Conservation (phyloP, 1,140 invertebrate species). For the Nasonia vitripennis region DNA sequence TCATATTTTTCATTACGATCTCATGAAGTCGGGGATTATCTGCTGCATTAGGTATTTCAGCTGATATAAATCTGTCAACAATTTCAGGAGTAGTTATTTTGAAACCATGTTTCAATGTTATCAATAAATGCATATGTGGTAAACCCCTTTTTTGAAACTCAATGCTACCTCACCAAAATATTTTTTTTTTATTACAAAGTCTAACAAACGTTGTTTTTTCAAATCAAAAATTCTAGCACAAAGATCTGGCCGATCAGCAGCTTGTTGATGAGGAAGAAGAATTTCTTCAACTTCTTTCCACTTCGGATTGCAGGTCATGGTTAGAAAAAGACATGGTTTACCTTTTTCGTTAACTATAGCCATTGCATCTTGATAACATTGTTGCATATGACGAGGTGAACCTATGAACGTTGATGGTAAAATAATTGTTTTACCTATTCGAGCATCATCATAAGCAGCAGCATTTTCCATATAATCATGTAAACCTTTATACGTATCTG, state of each 20-base stretch:
- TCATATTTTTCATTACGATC: slow-evolving; percentile 49
- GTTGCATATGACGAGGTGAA: slow-evolving; percentile 1
- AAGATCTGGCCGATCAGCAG: too few species aligned
- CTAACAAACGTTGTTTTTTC: background rate
- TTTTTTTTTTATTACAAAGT: slow-evolving; percentile 11
- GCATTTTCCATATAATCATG: background rate
- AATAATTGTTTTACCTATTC: slow-evolving; percentile 15
- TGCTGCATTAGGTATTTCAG: slow-evolving; percentile 28
- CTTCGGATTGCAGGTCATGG: background rate
- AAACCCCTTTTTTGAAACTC: background rate
- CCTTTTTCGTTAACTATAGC: slow-evolving; percentile 2
- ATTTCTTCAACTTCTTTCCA: background rate
- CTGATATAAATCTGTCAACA: slow-evolving; percentile 33
- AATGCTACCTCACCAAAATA: background rate
- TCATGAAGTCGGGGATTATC: slow-evolving; percentile 41
- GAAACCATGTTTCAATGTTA: background rate
- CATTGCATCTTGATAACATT: background rate
- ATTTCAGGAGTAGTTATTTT: slow-evolving; percentile 2
- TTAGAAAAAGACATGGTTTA: slow-evolving; percentile 6
- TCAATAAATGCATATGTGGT: background rate
- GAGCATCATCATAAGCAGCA: background rate
- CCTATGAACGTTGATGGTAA: slow-evolving; percentile 14
- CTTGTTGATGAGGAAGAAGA: background rate
- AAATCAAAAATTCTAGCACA: background rate
- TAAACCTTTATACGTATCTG: background rate